Base-by-base conservation (phyloP, 2,113 vertebrate genomes). In the Calyptommatus sinebrachiatus region DNA sequence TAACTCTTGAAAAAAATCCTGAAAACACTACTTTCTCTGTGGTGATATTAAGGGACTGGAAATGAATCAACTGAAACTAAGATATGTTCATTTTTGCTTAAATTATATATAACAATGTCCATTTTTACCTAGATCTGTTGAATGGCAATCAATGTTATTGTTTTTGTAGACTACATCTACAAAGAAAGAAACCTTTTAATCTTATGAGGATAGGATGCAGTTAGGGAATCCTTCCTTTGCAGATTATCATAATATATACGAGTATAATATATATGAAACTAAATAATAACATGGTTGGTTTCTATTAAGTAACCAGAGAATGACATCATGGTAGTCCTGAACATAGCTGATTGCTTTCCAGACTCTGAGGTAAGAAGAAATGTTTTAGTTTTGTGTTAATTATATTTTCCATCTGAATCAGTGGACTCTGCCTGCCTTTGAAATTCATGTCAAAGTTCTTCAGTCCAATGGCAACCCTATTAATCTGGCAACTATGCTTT, bases 201-300 rank as follows among this genome's bases (percentile, higher is more conserved):
- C 72, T 35, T 75, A 73, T 22, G n/a, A 82, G 84, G 81, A 57
- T 16, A 65, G 68, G 72, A 57, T 74, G 22, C 68, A 80, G 68
- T 72, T 78, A 87, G 45, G 26, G 78, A 83, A 78, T 26, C 6
- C 79, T 90, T 89, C 76, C 78, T 73, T 84, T 85, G 77, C 82
- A 89, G 18, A 74, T 80, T 80, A 74, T 57, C 41, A 68, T 45
- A 86, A 41, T 41, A 41, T 41, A 41, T 41, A 41, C 5, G 35
- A 41, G 5, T 41, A 41, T 41, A 41, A 41, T 87, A 89, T 77
- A 77, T 53, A 84, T 53, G 61, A 63, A 69, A 66, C 46, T 88
- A 71, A 79, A 85, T 88, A 91, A 90, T 90, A 75, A 83, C 31
- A 90, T n/a, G 79, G 76, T 84, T 74, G 69, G 70, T 86, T 92